Conservation (phyloP, 2,113 vertebrate species). For the Gulo gulo region DNA sequence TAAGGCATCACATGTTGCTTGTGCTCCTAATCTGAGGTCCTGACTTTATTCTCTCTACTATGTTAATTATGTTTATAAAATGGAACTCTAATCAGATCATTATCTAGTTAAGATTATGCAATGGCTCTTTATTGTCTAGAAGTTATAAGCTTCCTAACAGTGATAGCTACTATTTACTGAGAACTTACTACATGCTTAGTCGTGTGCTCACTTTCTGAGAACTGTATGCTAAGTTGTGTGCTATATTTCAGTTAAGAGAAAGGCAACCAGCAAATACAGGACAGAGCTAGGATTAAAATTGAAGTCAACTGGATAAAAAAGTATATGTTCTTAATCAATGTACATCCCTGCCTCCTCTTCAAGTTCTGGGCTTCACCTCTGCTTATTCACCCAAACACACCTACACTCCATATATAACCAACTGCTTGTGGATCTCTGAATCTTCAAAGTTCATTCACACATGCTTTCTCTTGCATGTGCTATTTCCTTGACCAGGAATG, state of each 20-base stretch:
- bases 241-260: slow-evolving; percentile 10
- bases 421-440: neutral
- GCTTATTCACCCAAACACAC: neutral
- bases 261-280: neutral
- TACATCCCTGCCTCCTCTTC: neutral
- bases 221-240: neutral
- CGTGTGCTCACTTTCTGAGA: neutral
- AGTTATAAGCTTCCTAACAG: neutral
- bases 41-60: neutral
- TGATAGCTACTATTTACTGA: neutral
- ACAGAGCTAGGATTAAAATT: neutral
- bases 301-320: neutral
- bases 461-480: neutral
- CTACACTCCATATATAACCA: neutral
- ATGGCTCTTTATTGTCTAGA: neutral
- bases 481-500: neutral
- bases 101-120: neutral
- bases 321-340: neutral
- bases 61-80: neutral
- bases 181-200: neutral
- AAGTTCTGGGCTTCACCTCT: neutral
- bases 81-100: neutral
- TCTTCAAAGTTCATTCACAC: neutral
- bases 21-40: neutral
- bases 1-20: neutral